phyloP scores from a whole-genome alignment of 2,888 invertebrate genomes.

The Rhogogaster chlorosoma region DNA sequence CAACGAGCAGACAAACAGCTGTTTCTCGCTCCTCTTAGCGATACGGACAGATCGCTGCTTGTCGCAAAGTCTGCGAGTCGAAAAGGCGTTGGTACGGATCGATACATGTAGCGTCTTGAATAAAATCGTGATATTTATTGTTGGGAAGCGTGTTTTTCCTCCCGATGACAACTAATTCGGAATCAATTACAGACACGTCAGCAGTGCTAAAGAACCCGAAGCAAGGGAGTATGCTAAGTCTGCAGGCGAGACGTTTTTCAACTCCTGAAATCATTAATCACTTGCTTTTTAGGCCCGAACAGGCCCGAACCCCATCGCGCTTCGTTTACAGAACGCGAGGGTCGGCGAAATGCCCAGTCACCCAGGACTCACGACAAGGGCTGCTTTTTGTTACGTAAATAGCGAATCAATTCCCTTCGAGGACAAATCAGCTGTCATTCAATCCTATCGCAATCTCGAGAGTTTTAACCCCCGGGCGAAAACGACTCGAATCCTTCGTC shows the following conservation, averaged over 20 bases:
- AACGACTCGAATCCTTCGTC: not conserved
- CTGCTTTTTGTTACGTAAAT: constrained; percentile 62
- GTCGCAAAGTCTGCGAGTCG: not conserved
- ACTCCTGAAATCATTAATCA: constrained; percentile 74
- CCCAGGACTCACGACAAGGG: constrained; percentile 67
- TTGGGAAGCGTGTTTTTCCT: constrained; percentile 57
- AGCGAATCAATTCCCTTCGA: constrained; percentile 47
- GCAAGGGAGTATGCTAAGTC: constrained; percentile 52
- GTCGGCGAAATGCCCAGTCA: constrained; percentile 74
- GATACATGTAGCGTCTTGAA: constrained; percentile 53
- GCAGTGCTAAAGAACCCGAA: constrained; percentile 50
- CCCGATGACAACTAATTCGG: constrained; percentile 68
- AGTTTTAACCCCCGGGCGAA: not conserved
- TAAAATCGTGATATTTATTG: constrained; percentile 57
- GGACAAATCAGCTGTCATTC: constrained; percentile 35
- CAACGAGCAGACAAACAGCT: not conserved
- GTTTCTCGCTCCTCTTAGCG: not conserved
- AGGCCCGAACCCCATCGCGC: constrained; percentile 74
- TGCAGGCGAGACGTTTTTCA: constrained; percentile 62
- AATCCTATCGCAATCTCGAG: not conserved
- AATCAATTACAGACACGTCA: constrained; percentile 71
- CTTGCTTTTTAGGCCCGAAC: constrained; percentile 71
- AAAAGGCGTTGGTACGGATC: not conserved
- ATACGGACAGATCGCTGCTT: not conserved
- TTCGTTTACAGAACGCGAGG: constrained; percentile 75